Evolutionary conservation across 2,888 invertebrate genomes (phyloP).

Genomic region (Stenoptilia bipunctidactyla): DNA sequence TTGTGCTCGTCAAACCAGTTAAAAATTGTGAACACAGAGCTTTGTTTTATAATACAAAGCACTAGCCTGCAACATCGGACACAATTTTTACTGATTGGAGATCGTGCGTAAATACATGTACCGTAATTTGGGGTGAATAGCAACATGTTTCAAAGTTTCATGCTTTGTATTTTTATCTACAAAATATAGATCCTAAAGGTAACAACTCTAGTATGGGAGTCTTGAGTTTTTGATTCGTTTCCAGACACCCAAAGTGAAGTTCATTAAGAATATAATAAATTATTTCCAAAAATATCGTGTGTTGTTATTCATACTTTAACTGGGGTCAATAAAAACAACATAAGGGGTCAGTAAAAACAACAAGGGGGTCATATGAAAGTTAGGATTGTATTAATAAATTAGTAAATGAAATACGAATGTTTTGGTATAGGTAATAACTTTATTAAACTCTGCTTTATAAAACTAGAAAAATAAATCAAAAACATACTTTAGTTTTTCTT

Average conservation of each 20-base stretch:
- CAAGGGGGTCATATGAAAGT: neutral
- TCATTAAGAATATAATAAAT: neutral
- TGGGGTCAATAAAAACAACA: conserved; percentile 4
- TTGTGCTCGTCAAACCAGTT: too few species aligned
- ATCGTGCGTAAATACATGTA: neutral
- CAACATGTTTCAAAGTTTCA: conserved; percentile 2
- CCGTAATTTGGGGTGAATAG: conserved; percentile 3
- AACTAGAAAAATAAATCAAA: too few species aligned
- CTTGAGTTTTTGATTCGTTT: conserved; percentile 1
- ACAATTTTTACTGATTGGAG: too few species aligned
- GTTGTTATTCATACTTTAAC: conserved; percentile 2
- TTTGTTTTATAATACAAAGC: too few species aligned
- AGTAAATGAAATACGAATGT: neutral
- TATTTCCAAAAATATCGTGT: conserved; percentile 2
- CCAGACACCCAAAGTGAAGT: conserved; percentile 1
- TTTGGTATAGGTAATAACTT: neutral
- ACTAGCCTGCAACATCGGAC: too few species aligned
- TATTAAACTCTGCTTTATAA: too few species aligned
- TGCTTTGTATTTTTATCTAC: neutral
- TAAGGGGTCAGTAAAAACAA: conserved; percentile 3
- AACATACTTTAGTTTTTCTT: too few species aligned
- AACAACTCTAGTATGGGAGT: neutral
- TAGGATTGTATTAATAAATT: neutral
- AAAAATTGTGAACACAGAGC: too few species aligned
- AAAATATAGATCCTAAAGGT: neutral